Evolutionary conservation across 2,888 invertebrate species (phyloP), one percentile per base, ranked within the genome.

Genomic region (Parnassius orleans): DNA sequence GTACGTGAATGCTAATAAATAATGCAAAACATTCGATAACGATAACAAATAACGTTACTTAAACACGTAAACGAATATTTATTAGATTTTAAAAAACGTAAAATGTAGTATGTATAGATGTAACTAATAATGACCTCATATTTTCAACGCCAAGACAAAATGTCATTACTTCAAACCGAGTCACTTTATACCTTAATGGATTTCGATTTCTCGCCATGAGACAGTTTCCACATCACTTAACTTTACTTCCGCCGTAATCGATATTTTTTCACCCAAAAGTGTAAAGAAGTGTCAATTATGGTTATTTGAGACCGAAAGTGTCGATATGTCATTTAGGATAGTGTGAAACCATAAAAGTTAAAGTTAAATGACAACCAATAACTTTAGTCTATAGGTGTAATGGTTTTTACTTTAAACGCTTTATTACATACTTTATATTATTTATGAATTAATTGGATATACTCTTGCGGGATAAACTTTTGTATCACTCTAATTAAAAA

Each of bases 221-320:
- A 87, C 86, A 86, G 81, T 90, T 89, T 90, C 87, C 86, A 78
- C 86, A 64, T 83, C 89, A 86, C 86, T 90, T 86, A 84, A 76
- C 82, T 76, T 76, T 76, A 87, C 84, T 90, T 90, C 90, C 90
- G 84, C 72, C 78, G 88, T 80, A 88, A 89, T 84, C 82, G 90
- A 88, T 90, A 89, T 88, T 84, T 84, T 76, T 83, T 83, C 73
- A 79, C 79, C 77, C 75, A 79, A 86, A 87, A 88, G 84, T 84
- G 85, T 75, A 76, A 77, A 74, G 70, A 81, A 79, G 79, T 83
- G 83, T 82, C 84, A 80, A 73, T 77, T 69, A 53, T 48, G 59
- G 82, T 79, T 73, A 85, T 81, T 77, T 67, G 84, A 83, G 74
- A 78, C 71, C 69, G 70, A 71, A 68, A 14, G 58, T 70, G 63